These are phyloP conservation scores for Scaeva pyrastri DNA, from an alignment of 2,888 invertebrate species.

Conservation along the genomic window DNA sequence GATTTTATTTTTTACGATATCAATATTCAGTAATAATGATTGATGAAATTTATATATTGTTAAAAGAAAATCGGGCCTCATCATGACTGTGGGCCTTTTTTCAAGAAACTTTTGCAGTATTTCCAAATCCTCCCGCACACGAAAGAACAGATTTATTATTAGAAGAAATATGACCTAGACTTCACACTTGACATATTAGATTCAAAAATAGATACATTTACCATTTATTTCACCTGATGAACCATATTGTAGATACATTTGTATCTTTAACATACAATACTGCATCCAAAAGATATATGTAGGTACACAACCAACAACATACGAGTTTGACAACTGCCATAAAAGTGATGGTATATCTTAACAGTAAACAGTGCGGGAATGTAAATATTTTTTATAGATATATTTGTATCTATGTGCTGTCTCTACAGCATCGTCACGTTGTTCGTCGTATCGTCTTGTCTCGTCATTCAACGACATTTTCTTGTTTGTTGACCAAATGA, in stretches of 20 bases:
- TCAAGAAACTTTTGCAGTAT: not conserved
- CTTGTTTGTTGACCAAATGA: slow-evolving; percentile 55
- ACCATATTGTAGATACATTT: not conserved
- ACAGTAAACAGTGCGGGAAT: slow-evolving; percentile 42
- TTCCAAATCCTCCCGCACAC: not conserved
- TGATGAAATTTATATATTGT: too few relatives aligned
- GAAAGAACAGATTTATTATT: slow-evolving; percentile 1
- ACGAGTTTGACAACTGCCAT: not conserved
- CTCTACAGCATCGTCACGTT: slow-evolving; percentile 29
- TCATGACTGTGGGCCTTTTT: too few relatives aligned
- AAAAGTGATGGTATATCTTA: slow-evolving; percentile 26
- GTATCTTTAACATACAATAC: slow-evolving; percentile 8
- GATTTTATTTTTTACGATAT: too few relatives aligned
- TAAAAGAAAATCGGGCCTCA: too few relatives aligned
- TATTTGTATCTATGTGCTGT: too few relatives aligned
- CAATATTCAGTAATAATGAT: too few relatives aligned
- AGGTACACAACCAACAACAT: not conserved
- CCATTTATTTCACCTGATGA: slow-evolving; percentile 1
- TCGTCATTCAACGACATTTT: too few relatives aligned
- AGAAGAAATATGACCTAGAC: slow-evolving; percentile 50
- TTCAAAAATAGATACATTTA: slow-evolving; percentile 45
- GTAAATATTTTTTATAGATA: slow-evolving; percentile 65
- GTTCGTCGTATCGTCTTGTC: not conserved
- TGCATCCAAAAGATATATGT: slow-evolving; percentile 25
- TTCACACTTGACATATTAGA: slow-evolving; percentile 30